phyloP scores from a whole-genome alignment of 2,888 invertebrate genomes.

The Isoperla grammatica region DNA sequence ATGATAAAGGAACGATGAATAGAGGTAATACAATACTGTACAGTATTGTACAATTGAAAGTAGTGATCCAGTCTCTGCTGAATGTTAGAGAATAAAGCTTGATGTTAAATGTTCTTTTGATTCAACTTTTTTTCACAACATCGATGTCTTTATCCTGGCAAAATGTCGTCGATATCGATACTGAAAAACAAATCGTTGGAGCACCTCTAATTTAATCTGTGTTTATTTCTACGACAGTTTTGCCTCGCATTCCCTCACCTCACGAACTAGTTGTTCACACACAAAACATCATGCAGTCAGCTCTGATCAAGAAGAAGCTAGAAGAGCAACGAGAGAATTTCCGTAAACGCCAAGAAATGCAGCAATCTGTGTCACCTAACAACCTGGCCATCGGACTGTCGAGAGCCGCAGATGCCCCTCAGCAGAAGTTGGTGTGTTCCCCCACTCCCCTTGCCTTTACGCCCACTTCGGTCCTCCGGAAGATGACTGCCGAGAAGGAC shows the following conservation, averaged over 20 bases:
- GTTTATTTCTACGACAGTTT: slow-evolving; percentile 45
- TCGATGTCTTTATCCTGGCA: no score
- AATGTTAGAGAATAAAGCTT: no score
- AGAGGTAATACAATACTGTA: no score
- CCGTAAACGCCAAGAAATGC: slow-evolving; percentile 68
- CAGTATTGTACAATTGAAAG: no score
- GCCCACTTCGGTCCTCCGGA: slow-evolving; percentile 87
- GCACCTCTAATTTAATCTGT: not conserved
- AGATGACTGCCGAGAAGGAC: slow-evolving; percentile 90
- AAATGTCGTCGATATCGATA: no score
- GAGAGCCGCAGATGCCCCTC: slow-evolving; percentile 1
- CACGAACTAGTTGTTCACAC: slow-evolving; percentile 80
- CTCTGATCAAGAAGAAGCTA: slow-evolving; percentile 80
- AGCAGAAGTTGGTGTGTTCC: slow-evolving; percentile 48
- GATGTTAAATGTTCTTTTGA: no score
- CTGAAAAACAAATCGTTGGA: no score
- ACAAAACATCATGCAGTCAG: slow-evolving; percentile 80
- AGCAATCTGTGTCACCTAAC: slow-evolving; percentile 33
- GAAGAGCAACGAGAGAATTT: slow-evolving; percentile 84
- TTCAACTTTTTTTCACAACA: no score
- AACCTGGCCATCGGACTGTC: slow-evolving; percentile 5
- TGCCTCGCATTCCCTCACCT: slow-evolving; percentile 72
- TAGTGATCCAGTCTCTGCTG: no score
- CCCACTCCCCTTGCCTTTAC: slow-evolving; percentile 80
- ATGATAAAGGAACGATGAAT: no score